A percentile compares a stretch with the other conserved stretches of the same genome.
These are phyloP conservation scores for Drosophila paucipuncta DNA, from an alignment of 2,888 invertebrate species.

Conservation along the genomic window DNA sequence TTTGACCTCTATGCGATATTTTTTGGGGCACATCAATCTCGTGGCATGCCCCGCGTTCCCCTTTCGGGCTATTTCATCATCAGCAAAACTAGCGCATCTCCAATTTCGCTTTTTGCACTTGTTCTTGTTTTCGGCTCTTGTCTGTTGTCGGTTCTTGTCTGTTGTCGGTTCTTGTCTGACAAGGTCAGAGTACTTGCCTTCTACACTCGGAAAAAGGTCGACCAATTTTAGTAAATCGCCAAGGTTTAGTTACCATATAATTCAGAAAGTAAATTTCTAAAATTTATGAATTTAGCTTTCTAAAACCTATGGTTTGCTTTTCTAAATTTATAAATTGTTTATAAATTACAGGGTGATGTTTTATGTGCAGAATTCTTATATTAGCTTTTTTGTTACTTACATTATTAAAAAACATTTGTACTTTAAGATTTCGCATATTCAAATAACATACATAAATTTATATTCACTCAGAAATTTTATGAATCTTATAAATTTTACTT, in stretches of 20 bases:
- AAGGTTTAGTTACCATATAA: background rate
- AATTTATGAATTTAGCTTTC: background rate
- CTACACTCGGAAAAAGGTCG: background rate
- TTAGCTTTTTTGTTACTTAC: background rate
- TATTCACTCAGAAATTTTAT: background rate
- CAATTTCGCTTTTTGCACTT: slow-evolving; percentile 22
- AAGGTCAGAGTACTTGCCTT: slow-evolving; percentile 46
- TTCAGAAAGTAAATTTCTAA: background rate
- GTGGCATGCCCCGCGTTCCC: slow-evolving; percentile 11
- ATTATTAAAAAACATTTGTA: background rate
- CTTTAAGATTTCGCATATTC: background rate
- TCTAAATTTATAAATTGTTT: background rate
- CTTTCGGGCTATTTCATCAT: slow-evolving; percentile 56
- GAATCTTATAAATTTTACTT: background rate
- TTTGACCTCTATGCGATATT: slow-evolving; percentile 68
- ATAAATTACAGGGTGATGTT: background rate
- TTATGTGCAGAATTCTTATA: background rate
- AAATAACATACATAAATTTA: background rate
- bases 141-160: slow-evolving; percentile 17
- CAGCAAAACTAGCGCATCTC: slow-evolving; percentile 47
- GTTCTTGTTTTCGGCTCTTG: slow-evolving; percentile 9
- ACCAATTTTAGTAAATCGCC: background rate
- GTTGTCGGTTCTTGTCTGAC: slow-evolving; percentile 33
- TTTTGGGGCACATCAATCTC: slow-evolving; percentile 68
- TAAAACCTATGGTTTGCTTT: background rate